Conservation (phyloP, 2,113 vertebrate species). For the Phalacrocorax carbo region DNA sequence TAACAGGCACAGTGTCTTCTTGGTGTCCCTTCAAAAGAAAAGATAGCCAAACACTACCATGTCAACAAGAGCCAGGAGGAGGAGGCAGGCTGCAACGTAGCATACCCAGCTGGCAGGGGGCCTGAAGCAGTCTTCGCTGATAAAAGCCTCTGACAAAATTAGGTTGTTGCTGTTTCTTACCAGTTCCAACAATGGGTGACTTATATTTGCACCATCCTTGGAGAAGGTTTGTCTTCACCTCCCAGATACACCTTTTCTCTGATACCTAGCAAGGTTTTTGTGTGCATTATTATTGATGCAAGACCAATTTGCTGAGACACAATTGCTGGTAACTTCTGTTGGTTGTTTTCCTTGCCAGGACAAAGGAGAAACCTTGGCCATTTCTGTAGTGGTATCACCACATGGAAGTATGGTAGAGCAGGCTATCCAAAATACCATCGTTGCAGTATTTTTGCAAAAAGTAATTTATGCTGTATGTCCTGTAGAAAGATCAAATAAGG, state of each 20-base stretch:
- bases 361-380: not conserved
- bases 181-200: not conserved
- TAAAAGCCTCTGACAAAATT: not conserved
- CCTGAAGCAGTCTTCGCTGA: not conserved
- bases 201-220: not conserved
- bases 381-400: not conserved
- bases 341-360: not conserved
- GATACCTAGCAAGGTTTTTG: not conserved
- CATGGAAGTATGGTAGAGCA: not conserved
- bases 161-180: not conserved
- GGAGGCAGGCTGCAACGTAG: not conserved
- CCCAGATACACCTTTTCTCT: not conserved
- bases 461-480: not conserved
- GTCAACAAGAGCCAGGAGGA: not conserved
- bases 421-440: not conserved
- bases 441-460: not conserved
- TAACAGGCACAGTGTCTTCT: not conserved
- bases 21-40: not conserved
- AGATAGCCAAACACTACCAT: accelerated
- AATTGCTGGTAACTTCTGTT: not conserved
- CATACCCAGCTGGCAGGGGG: not conserved
- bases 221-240: not conserved
- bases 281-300: not conserved
- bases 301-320: not conserved
- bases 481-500: not conserved